These are phyloP conservation scores for Phalacrocorax carbo DNA, from an alignment of 2,113 vertebrate species.

Conservation along the genomic window DNA sequence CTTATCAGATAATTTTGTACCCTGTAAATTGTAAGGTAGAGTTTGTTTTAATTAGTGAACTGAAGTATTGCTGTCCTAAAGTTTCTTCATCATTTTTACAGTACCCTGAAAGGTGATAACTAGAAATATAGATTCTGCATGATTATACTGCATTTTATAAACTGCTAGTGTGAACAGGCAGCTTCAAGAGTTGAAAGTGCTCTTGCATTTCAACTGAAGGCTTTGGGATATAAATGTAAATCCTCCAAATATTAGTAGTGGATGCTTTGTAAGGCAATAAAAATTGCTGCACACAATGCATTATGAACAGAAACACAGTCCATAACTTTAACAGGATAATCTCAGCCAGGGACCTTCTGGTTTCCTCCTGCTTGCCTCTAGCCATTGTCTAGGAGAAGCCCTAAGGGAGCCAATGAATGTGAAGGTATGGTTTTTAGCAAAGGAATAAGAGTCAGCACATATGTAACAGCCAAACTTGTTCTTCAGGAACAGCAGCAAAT, in stretches of 20 bases:
- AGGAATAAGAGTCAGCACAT: not conserved
- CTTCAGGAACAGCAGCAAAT: not conserved
- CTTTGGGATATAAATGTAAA: slow-evolving; percentile 27
- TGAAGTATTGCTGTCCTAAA: not conserved
- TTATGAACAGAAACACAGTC: not conserved
- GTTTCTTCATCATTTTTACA: not conserved
- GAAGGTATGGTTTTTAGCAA: not conserved
- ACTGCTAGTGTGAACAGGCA: not conserved
- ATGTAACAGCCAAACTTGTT: not conserved
- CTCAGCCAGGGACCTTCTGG: not conserved
- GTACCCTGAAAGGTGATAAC: not conserved
- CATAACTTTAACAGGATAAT: not conserved
- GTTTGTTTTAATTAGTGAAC: not conserved
- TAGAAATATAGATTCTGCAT: not conserved
- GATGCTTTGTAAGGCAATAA: not conserved
- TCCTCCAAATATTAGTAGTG: not conserved
- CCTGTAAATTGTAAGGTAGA: not conserved
- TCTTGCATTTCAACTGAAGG: slow-evolving; percentile 6
- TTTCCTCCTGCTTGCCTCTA: not conserved
- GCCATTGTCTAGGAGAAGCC: not conserved
- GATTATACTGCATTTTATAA: not conserved
- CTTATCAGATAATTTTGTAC: not conserved
- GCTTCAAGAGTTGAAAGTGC: not conserved
- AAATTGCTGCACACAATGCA: not conserved
- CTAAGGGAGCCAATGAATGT: not conserved